Evolutionary conservation across 2,797 vertebrate species (phyloP), one percentile per base, ranked within the genome.

Genomic region (Hapalemur alaotrensis): DNA sequence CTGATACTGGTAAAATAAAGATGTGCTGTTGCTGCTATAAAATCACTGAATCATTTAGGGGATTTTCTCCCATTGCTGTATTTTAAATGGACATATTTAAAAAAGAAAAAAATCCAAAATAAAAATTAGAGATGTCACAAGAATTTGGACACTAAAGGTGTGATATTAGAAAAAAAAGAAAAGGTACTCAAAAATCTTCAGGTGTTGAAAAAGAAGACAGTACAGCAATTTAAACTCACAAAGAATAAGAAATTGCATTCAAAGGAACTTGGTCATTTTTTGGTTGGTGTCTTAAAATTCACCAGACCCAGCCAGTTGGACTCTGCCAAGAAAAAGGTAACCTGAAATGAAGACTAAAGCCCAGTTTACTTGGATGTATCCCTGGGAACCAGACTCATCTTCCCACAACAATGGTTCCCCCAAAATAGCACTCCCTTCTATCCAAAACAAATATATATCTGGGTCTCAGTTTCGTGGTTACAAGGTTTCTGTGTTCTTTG

Each of bases 221-320:
- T 43, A 50, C 50, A 88, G 7, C 17, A 23, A 48, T 72, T 91
- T 82, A 61, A 93, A 86, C 5, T 80, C 61, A 57, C 10, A n/a
- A 75, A 89, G 43, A 91, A 7, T 88, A 63, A 95, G 32, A 95
- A 94, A 48, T 46, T 93, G 28, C 18, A 81, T 80, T 91, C 54
- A 73, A 38, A 79, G 65, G 84, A 92, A 78, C 25, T 14, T 80
- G 38, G 48, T 88, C 65, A 43, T 85, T 57, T 54, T 78, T 63
- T 4, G 32, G 14, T 1, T 28, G 6, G n/a, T 50, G 12, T 25
- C 79, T 95, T 94, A 84, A 83, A 78, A 87, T 79, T 81, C n/a
- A 72, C 38, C 38, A 90, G 20, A 81, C 7, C 28, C 46, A 43
- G 20, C 9, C 14, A 50, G 46, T 12, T 59, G 25, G 13, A 50